These are phyloP conservation scores for Sylvilagus floridanus DNA, from an alignment of 2,797 vertebrate species.

Conservation along the genomic window DNA sequence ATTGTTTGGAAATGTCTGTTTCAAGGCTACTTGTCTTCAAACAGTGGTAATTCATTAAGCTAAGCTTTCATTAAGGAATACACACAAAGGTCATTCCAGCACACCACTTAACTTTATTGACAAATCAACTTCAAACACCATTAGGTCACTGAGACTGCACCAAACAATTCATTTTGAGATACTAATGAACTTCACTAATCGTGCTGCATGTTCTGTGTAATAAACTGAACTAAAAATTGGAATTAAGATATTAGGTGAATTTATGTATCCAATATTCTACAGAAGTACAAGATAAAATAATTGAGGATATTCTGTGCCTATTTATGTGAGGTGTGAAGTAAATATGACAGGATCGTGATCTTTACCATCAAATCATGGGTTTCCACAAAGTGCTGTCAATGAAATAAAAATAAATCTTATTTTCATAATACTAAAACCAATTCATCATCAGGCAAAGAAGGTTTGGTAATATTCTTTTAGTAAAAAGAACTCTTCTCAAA, in stretches of 20 bases:
- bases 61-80: constrained; percentile 78
- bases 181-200: constrained; percentile 52
- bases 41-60: constrained; percentile 79
- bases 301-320: background rate
- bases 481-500: background rate
- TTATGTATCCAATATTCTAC: constrained; percentile 19
- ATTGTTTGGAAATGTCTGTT: constrained; percentile 67
- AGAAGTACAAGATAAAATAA: background rate
- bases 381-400: background rate
- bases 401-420: background rate
- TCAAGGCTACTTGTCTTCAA: constrained; percentile 78
- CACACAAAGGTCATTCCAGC: constrained; percentile 72
- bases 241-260: constrained; percentile 50
- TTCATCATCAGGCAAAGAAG: background rate
- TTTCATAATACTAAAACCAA: constrained; percentile 33
- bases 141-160: constrained; percentile 61
- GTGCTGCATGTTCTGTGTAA: constrained; percentile 44
- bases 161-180: constrained; percentile 71
- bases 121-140: constrained; percentile 70
- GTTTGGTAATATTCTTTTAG: background rate
- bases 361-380: background rate
- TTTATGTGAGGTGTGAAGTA: background rate
- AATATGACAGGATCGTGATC: background rate
- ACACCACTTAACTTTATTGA: constrained; percentile 71
- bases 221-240: constrained; percentile 64